Base-by-base conservation (phyloP, 1,140 invertebrate genomes). In the Rhyacophila brunnea region DNA sequence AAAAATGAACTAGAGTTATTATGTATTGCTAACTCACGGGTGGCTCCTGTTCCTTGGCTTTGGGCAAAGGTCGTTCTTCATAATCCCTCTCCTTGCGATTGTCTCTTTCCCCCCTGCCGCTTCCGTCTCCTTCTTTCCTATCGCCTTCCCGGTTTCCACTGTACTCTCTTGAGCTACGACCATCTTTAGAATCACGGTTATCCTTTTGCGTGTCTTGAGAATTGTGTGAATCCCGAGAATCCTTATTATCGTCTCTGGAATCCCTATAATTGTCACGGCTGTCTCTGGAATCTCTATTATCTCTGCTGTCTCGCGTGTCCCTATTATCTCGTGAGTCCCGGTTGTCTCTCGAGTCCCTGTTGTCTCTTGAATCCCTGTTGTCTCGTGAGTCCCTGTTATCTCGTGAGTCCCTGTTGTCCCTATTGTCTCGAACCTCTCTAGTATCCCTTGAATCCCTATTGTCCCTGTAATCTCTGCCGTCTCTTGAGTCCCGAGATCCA, bases 1-100 rank as follows among this genome's bases (percentile, higher is more conserved):
- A 15, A 18, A 32, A 40, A 42, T 28, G 11, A 20, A 53, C 38
- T 19, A 54, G 35, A 58, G 56, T 48, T n/a, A n/a, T n/a, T n/a
- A n/a, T n/a, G n/a, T n/a, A n/a, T n/a, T n/a, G n/a, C n/a, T n/a
- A n/a, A 77, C 74, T 74, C 68, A 85, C 83, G 62, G 83, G 83
- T 74, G 81, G 77, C 71, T 83, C 78, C 62, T 83, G 80, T 67
- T 85, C 83, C 65, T 81, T 83, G 61, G 81, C 72, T 62, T 84
- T 84, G 64, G 83, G 83, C 78, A 84, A 72, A 53, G 77, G 77
- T 47, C 67, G 66, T 49, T 82, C 72, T 34, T 78, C 80, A 6
- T 77, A 66, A 53, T 66, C 56, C 62, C n/a, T 67, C 69, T 70
- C 60, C 51, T 50, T 62, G 17, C 48, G 50, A 13, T 14, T 40